Conservation (phyloP, 53 echinoderm and acorn worm genomes). For the Apostichopus leukothele region DNA sequence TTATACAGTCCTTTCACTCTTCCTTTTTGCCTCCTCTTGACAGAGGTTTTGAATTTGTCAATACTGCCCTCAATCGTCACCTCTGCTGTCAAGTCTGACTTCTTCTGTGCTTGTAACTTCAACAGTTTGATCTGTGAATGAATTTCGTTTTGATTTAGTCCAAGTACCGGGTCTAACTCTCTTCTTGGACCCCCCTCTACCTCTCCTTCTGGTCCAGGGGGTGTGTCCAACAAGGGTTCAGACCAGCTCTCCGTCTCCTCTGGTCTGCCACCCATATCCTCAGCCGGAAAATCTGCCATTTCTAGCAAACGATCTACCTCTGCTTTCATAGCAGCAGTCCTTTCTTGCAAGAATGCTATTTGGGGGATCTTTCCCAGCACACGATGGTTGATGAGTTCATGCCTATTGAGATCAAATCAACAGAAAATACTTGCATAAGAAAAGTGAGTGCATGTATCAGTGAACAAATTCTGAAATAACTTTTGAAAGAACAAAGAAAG, state of each 20-base stretch:
- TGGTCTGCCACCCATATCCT: not conserved
- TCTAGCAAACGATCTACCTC: slow-evolving; percentile 76
- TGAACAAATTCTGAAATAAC: too few relatives aligned
- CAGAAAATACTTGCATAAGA: not conserved
- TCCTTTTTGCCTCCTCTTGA: slow-evolving; percentile 18
- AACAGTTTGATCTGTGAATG: not conserved
- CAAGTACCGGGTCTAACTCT: slow-evolving; percentile 10
- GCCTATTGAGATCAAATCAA: slow-evolving; percentile 55
- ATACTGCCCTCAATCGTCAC: slow-evolving; percentile 27
- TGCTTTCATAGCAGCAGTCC: slow-evolving; percentile 70
- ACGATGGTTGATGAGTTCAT: slow-evolving; percentile 68
- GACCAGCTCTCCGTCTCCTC: not conserved
- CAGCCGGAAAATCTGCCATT: slow-evolving; percentile 56
- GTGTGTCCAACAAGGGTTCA: not conserved
- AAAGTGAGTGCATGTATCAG: too few relatives aligned
- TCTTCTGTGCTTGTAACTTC: not conserved
- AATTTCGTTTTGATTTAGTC: slow-evolving; percentile 15
- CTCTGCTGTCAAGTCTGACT: not conserved
- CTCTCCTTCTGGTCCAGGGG: not conserved
- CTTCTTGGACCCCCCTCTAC: not conserved
- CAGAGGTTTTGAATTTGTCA: slow-evolving; percentile 20
- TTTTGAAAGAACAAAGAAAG: too few relatives aligned
- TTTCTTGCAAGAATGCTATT: slow-evolving; percentile 81
- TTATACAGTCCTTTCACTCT: slow-evolving; percentile 37
- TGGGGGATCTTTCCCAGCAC: slow-evolving; percentile 77